Conservation (phyloP, 2,888 invertebrate species). For the Pyrgus malvae region DNA sequence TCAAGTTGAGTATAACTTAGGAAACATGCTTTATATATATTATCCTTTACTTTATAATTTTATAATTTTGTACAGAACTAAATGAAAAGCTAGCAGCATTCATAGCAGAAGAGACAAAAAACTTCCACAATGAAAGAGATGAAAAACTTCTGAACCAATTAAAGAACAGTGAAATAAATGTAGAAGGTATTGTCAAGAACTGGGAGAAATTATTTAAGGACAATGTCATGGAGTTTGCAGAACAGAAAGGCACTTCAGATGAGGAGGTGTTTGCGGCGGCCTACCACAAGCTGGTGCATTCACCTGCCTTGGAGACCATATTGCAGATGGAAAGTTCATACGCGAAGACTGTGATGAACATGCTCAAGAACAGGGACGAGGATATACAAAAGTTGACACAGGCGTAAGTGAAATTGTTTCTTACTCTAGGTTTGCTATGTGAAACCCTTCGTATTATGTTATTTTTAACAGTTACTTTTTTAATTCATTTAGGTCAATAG, state of each 20-base stretch:
- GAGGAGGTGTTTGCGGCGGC: slow-evolving; percentile 93
- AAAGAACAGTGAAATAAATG: slow-evolving; percentile 83
- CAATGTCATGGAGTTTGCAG: slow-evolving; percentile 92
- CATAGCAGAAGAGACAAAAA: slow-evolving; percentile 84
- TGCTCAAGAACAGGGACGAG: slow-evolving; percentile 87
- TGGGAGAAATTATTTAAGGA: slow-evolving; percentile 91
- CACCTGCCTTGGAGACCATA: slow-evolving; percentile 93
- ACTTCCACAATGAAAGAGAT: slow-evolving; percentile 85
- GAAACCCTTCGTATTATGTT: too few relatives aligned
- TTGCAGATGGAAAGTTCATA: slow-evolving; percentile 94
- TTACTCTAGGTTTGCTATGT: too few relatives aligned
- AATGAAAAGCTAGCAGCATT: slow-evolving; percentile 83
- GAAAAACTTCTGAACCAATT: slow-evolving; percentile 83
- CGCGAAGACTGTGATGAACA: slow-evolving; percentile 89
- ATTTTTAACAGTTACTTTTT: too few relatives aligned
- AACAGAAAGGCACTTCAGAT: slow-evolving; percentile 89
- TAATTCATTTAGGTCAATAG: too few relatives aligned
- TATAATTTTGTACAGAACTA: slow-evolving; percentile 71
- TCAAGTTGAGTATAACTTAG: too few relatives aligned
- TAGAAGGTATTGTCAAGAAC: slow-evolving; percentile 88
- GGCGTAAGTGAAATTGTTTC: slow-evolving; percentile 61
- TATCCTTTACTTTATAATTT: neutral
- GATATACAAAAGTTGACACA: slow-evolving; percentile 87
- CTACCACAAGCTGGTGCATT: slow-evolving; percentile 91
- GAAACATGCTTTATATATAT: too few relatives aligned